phyloP scores from a whole-genome alignment of 2,888 invertebrate genomes.

The Pristionchus fissidentatus region DNA sequence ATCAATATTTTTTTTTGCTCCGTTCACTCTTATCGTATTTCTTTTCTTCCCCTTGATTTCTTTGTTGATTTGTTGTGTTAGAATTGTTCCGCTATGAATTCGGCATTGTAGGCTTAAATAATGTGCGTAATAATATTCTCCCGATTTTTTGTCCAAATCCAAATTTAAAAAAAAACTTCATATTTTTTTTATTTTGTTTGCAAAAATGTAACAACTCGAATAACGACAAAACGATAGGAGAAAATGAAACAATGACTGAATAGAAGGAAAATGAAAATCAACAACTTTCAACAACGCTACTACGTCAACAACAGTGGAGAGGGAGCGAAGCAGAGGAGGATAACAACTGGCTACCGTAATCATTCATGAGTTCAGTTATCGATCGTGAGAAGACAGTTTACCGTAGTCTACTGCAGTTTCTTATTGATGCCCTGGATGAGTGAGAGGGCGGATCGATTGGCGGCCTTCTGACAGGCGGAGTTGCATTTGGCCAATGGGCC shows the following conservation, averaged over 20 bases:
- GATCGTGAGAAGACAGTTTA: neutral
- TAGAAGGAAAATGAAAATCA: constrained; percentile 1
- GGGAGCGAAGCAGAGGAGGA: neutral
- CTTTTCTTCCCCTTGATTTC: too few relatives aligned
- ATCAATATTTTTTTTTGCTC: too few relatives aligned
- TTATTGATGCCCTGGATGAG: constrained; percentile 41
- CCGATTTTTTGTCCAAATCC: too few relatives aligned
- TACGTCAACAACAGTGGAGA: constrained; percentile 27
- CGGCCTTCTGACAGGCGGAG: constrained; percentile 44
- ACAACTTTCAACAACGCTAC: constrained; percentile 26
- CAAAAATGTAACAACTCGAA: constrained; percentile 25
- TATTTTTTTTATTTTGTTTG: constrained; percentile 16
- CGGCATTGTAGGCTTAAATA: too few relatives aligned
- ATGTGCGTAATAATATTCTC: too few relatives aligned
- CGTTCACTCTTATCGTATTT: too few relatives aligned
- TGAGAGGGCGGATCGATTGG: constrained; percentile 15
- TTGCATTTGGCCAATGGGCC: constrained; percentile 48
- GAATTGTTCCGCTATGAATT: too few relatives aligned
- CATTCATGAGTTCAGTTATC: neutral
- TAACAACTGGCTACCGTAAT: constrained; percentile 20
- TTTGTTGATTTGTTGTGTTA: too few relatives aligned
- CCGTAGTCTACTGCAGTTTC: constrained; percentile 29
- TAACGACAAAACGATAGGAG: neutral
- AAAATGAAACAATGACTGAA: constrained; percentile 18
- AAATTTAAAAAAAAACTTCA: too few relatives aligned